Evolutionary conservation across 2,888 invertebrate genomes (phyloP), one percentile per base, ranked within the genome.

Genomic region (Athalia rosae): DNA sequence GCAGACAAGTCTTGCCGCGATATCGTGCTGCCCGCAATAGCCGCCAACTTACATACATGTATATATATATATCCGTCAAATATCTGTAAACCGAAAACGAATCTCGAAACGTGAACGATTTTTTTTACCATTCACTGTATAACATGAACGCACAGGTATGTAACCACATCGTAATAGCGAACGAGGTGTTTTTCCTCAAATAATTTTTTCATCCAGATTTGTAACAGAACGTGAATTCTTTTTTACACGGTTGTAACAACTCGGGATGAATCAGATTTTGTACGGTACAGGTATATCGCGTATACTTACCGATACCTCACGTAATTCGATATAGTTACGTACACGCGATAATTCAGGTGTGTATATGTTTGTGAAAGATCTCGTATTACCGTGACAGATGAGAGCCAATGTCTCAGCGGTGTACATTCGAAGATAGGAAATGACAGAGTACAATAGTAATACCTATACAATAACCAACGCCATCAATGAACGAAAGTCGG

Each of bases 291-390:
- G n/a, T n/a, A n/a, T 28, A 2, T 28, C 28, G 9, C 50, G 11
- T 11, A 4, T 53, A 53, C 53, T 11, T 53, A n/a, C 7, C 53
- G n/a, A 53, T 53, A 53, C 28, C 2, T n/a, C n/a, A 28, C 28
- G 28, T 28, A 28, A 28, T 28, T 28, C 28, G 28, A 28, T 28
- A 28, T 28, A 28, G 28, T 28, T 28, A 28, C 28, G 28, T 28
- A 28, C 28, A 28, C 28, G 28, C 28, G n/a, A n/a, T n/a, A n/a
- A n/a, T n/a, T n/a, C n/a, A n/a, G n/a, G n/a, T n/a, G n/a, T n/a
- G n/a, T n/a, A n/a, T n/a, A n/a, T n/a, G n/a, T n/a, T 13, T 63
- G 13, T 64, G 63, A 74, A 74, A 74, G 74, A 74, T 74, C 74
- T 74, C 74, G 41, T 28, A 59, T 74, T 74, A 74, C 74, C 58